A percentile compares a stretch with the other conserved stretches of the same genome.
Evolutionary conservation across 2,888 invertebrate species (phyloP).

Genomic region (Julus scanicus): DNA sequence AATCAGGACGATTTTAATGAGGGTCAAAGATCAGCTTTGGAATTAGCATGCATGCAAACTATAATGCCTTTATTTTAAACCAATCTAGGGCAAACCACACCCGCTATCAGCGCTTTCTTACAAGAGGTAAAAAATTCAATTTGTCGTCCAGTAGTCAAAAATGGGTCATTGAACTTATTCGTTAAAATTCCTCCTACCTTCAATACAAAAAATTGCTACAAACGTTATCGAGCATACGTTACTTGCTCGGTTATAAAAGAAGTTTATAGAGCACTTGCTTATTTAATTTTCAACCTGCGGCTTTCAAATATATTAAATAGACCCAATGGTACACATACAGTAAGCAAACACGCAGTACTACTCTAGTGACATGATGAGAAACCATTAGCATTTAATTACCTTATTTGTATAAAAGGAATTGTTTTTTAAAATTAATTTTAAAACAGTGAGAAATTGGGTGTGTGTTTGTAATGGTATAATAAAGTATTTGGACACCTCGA

Average conservation of each 20-base stretch:
- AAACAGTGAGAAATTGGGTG: too few relatives aligned
- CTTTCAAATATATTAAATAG: not conserved
- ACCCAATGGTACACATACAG: not conserved
- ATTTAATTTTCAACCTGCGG: not conserved
- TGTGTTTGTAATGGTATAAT: too few relatives aligned
- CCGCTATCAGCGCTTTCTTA: conserved; percentile 34
- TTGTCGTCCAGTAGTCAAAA: conserved; percentile 22
- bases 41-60: conserved; percentile 28
- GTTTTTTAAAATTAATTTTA: too few relatives aligned
- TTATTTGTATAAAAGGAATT: too few relatives aligned
- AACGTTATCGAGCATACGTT: not conserved
- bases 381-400: not conserved
- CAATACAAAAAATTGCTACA: not conserved
- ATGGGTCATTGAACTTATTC: conserved; percentile 44
- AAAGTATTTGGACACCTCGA: too few relatives aligned
- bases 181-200: not conserved
- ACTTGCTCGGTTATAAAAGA: not conserved
- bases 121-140: not conserved
- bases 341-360: conserved; percentile 1
- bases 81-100: conserved; percentile 39
- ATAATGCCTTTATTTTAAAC: conserved; percentile 23
- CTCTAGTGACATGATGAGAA: not conserved
- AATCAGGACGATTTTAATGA: conserved; percentile 15
- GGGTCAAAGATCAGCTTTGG: not conserved
- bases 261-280: not conserved